Base-by-base conservation (phyloP, 2,113 vertebrate genomes). In the Amblyopsis rosae region DNA sequence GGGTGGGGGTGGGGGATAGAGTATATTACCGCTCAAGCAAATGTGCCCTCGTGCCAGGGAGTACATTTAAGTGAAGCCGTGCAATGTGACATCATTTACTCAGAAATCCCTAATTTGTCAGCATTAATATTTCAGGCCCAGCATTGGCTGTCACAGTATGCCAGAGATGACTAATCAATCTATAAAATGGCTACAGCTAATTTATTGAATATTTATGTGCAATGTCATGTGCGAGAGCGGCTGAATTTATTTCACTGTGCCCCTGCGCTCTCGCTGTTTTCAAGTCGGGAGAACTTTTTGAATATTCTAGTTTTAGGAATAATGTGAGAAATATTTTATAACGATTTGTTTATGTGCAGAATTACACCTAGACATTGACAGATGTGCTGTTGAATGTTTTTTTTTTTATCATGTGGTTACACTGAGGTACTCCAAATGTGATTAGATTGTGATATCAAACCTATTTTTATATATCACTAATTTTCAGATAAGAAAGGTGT, bases 181-280 rank as follows among this genome's bases (percentile, higher is more conserved):
- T 95, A 95, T 95, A 95, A 96, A 96, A 95, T 91, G 93, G 86
- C 87, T 88, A 88, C 93, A 93, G 94, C 95, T 99, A 97, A 98
- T 97, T 98, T 98, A 98, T 97, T 96, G 94, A 97, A 98, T 98
- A 99, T 98, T 98, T 98, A 98, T 98, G 96, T 97, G 95, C 95
- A 92, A 92, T 95, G 95, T 96, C 96, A 96, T 95, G 95, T 93
- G 94, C 93, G 81, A 94, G 94, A 94, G 93, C 83, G 90, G 92
- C 89, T 88, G 91, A 94, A 96, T 96, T 94, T 96, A 96, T 96
- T 96, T 95, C 90, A 10, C 85, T 82, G 86, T 10, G 5, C 87
- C 91, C 87, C 89, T 7, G 90, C 77, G 89, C 93, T 95, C 92
- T 91, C 19, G 2, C 47, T n/a, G 48, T 50, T 47, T 15, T 13